Conservation (phyloP, 1,140 invertebrate species). For the Hyposmocoma kahamanoa region DNA sequence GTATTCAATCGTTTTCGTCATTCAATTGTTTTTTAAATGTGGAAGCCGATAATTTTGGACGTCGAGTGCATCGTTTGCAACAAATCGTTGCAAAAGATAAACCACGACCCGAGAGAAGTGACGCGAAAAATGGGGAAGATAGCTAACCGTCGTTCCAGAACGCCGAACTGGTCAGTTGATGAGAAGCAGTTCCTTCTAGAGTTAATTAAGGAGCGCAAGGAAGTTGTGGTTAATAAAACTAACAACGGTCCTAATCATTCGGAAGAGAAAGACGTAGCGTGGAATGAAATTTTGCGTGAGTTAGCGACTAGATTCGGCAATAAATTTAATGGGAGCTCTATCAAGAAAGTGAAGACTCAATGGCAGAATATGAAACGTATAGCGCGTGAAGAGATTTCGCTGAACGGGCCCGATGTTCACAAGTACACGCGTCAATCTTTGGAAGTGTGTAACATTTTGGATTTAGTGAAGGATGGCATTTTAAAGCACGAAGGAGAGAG, state of each 20-base stretch:
- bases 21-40: slow-evolving; percentile 67
- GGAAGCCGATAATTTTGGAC: slow-evolving; percentile 62
- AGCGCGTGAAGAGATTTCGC: slow-evolving; percentile 54
- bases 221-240: slow-evolving; percentile 49
- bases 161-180: slow-evolving; percentile 60
- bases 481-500: slow-evolving; percentile 32
- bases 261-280: slow-evolving; percentile 59
- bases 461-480: slow-evolving; percentile 46
- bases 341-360: slow-evolving; percentile 65
- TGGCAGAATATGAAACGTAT: slow-evolving; percentile 71
- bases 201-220: slow-evolving; percentile 56
- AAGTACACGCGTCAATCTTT: slow-evolving; percentile 48
- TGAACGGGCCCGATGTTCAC: slow-evolving; percentile 34
- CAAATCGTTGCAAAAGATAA: slow-evolving; percentile 69
- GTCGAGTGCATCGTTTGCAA: slow-evolving; percentile 68
- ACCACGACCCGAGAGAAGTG: slow-evolving; percentile 41
- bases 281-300: slow-evolving; percentile 59
- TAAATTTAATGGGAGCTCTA: slow-evolving; percentile 53
- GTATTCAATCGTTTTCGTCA: slow-evolving; percentile 14
- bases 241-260: slow-evolving; percentile 55
- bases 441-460: slow-evolving; percentile 57
- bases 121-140: slow-evolving; percentile 49
- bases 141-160: slow-evolving; percentile 41
- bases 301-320: slow-evolving; percentile 46
- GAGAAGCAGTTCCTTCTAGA: slow-evolving; percentile 62